A percentile compares a stretch with the other conserved stretches of the same genome.
Evolutionary conservation across 2,113 vertebrate species (phyloP).

Genomic region (Deroptyus accipitrinus): DNA sequence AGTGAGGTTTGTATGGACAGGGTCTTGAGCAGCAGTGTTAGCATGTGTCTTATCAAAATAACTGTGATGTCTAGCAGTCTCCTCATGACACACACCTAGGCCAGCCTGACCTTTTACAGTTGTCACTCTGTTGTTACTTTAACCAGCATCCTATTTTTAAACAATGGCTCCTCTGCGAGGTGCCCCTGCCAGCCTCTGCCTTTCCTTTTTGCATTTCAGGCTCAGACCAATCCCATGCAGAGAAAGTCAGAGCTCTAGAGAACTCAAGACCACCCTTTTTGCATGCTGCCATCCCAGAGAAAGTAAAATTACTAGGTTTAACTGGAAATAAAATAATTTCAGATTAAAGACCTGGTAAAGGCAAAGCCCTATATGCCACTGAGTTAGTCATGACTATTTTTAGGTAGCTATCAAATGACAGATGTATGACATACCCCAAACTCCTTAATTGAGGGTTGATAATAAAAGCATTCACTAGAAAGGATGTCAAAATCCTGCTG

Average conservation of each 20-base stretch:
- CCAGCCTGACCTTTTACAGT: constrained; percentile 6
- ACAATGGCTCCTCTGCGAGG: constrained; percentile 4
- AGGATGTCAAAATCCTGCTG: constrained; percentile 3
- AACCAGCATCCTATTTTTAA: constrained; percentile 41
- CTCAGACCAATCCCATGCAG: neutral
- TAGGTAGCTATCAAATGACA: constrained; percentile 21
- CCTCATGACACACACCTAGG: neutral
- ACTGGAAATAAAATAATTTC: neutral
- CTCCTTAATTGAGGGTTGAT: constrained; percentile 47
- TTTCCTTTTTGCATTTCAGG: neutral
- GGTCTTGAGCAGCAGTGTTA: neutral
- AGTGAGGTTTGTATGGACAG: neutral
- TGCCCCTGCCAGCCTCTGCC: neutral
- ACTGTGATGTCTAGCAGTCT: neutral
- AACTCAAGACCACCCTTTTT: neutral
- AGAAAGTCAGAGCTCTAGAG: neutral
- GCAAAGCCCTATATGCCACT: neutral
- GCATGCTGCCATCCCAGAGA: neutral
- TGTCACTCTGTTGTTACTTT: neutral
- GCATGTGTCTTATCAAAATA: neutral
- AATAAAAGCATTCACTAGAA: constrained; percentile 28
- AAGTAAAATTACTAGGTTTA: neutral
- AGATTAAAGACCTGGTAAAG: neutral
- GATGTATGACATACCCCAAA: neutral
- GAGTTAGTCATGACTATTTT: constrained; percentile 35